Base-by-base conservation (phyloP, 2,113 vertebrate species). In the Cyprinodon tularosa region DNA sequence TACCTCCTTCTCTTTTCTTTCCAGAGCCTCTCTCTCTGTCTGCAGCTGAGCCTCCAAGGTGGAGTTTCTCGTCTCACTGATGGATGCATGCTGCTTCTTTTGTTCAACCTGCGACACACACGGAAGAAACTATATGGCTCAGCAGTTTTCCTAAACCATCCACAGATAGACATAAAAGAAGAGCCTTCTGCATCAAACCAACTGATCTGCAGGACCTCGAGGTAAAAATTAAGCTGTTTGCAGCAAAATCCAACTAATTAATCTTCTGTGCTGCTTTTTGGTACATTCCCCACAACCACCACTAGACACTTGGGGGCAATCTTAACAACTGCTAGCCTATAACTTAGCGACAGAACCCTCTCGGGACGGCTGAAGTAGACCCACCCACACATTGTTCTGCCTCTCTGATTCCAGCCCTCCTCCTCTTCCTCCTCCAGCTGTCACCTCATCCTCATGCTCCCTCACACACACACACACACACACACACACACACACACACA, bases 1-100 rank as follows among this genome's bases (percentile, higher is more conserved):
- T 95, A 99, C 97, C 97, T 99, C 98, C 71, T 97, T 99, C 88
- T 99, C 97, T 82, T 98, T 99, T 88, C 97, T 94, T 90, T 99
- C 98, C 91, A 97, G 93, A 80, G 97, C 98, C 81, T 99, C 98
- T 91, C 96, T 93, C 84, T 99, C 98, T 0, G 96, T 98, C 84
- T 99, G 97, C 45, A 99, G 81, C 45, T 98, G 97, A 73, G 94
- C 90, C 93, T 98, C 96, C 81, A 99, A 92, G 15, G 95, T 94
- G 76, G 95, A 87, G 53, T 96, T 95, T 82, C 78, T 90, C 29
- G 94, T 90, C 39, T 90, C 86, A 68, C 93, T 89, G 85, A 95
- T 45, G 53, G 94, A 87, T 83, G 91, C 94, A 93, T 95, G 92
- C 68, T 94, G 95, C 79, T 94, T 96, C 84, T 88, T 95, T 85